Base-by-base conservation (phyloP, 2,797 vertebrate species). In the Hydrocynus forskahlii region DNA sequence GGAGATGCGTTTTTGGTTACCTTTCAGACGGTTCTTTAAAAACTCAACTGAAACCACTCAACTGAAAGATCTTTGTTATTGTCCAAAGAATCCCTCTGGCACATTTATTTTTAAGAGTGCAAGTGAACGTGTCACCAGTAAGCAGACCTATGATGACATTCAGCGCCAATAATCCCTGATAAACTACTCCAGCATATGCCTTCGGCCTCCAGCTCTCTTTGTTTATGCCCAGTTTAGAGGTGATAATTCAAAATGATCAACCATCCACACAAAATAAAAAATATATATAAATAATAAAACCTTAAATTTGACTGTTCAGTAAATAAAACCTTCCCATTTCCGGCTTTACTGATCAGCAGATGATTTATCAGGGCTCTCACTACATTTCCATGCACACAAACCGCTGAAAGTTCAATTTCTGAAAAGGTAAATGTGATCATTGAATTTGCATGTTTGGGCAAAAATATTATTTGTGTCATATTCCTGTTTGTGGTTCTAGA, bases 321-420 rank as follows among this genome's bases (percentile, higher is more conserved):
- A 74, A 82, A 78, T 78, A 71, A 78, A 73, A 64, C 48, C 35
- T 67, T 19, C 52, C 64, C 45, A 73, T 9, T 35, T 74, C 16
- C 45, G 62, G 23, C 43, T 7, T 29, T 45, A 60, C 16, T 43
- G 4, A 23, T 71, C 19, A 40, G 16, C n/a, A 21, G 21, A 45
- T 14, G 21, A 66, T 13, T 48, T 12, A 45, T 14, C 2, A 3
- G 50, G 43, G 14, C 9, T 13, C 40, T 35, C n/a, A 1, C 62
- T 35, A 14, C 10, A 35, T 21, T 3, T 45, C 17, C 66, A 43
- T 21, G 38, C n/a, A 43, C n/a, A 45, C 6, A 59, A 77, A 48
- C 10, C 6, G 63, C 23, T 10, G 23, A 13, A 29, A 29, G 29
- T 29, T 29, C 29, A 29, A 4, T 6, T 45, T 74, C 38, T 29